These are phyloP conservation scores for Rhizoglyphus robini DNA, from an alignment of 1,140 invertebrate species.

Conservation along the genomic window DNA sequence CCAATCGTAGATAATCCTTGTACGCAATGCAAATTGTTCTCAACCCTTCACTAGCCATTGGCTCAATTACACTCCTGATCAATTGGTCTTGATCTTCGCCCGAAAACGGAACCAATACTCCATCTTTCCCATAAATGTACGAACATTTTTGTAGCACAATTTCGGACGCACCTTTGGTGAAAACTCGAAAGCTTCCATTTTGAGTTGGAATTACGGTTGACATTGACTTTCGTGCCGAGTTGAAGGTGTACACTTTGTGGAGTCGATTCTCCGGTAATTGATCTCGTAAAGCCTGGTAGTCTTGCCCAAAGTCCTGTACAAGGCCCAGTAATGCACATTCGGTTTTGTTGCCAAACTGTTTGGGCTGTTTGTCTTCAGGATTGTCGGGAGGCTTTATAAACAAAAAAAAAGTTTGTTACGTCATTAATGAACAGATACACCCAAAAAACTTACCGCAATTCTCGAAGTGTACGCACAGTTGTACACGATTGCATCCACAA, in stretches of 20 bases:
- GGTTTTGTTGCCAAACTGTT: slow-evolving; percentile 97
- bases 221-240: slow-evolving; percentile 97
- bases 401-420: too few species aligned
- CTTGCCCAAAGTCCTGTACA: slow-evolving; percentile 71
- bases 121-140: slow-evolving; percentile 86
- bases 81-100: slow-evolving; percentile 82
- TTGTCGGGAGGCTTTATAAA: slow-evolving; percentile 57
- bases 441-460: too few species aligned
- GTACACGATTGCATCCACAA: slow-evolving; percentile 74
- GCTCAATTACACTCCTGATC: slow-evolving; percentile 90
- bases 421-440: too few species aligned
- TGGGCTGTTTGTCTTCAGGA: slow-evolving; percentile 65
- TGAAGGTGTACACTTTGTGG: slow-evolving; percentile 94
- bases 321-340: slow-evolving; percentile 94
- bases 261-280: slow-evolving; percentile 77
- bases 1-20: slow-evolving; percentile 81
- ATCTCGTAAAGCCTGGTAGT: slow-evolving; percentile 78
- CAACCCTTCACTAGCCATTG: slow-evolving; percentile 95
- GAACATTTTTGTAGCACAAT: slow-evolving; percentile 98
- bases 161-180: slow-evolving; percentile 94
- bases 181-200: slow-evolving; percentile 77
- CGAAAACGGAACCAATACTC: slow-evolving; percentile 77
- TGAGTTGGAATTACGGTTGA: slow-evolving; percentile 74
- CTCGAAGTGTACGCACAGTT: slow-evolving; percentile 95
- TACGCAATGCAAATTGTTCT: slow-evolving; percentile 92